phyloP scores from a whole-genome alignment of 2,888 invertebrate genomes.

The Tuta absoluta region DNA sequence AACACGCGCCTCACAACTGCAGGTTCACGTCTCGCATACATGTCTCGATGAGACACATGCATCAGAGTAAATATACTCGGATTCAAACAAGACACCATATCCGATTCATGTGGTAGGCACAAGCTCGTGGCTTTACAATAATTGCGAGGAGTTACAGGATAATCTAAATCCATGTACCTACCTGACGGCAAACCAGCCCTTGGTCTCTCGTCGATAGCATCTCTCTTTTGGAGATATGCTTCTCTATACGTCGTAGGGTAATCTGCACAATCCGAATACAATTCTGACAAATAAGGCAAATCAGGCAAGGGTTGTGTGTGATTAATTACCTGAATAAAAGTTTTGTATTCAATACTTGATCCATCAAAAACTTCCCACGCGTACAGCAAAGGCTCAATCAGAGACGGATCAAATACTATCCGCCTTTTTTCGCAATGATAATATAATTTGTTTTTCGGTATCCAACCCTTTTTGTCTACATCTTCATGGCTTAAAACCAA shows the following conservation, averaged over 20 bases:
- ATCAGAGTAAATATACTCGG: slow-evolving; percentile 62
- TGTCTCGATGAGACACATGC: slow-evolving; percentile 64
- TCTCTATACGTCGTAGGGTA: slow-evolving; percentile 67
- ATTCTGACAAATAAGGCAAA: slow-evolving; percentile 66
- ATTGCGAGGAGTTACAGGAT: slow-evolving; percentile 56
- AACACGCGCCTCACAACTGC: slow-evolving; percentile 67
- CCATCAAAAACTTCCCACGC: slow-evolving; percentile 73
- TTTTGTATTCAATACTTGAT: slow-evolving; percentile 70
- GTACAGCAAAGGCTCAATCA: slow-evolving; percentile 73
- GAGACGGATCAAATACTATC: slow-evolving; percentile 68
- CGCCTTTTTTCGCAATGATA: slow-evolving; percentile 62
- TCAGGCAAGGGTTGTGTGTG: slow-evolving; percentile 63
- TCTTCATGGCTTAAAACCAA: slow-evolving; percentile 60
- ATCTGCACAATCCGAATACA: slow-evolving; percentile 56
- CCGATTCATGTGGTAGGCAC: slow-evolving; percentile 65
- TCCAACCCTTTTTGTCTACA: slow-evolving; percentile 67
- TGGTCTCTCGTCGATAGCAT: slow-evolving; percentile 40
- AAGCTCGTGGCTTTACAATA: slow-evolving; percentile 54
- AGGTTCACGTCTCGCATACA: slow-evolving; percentile 63
- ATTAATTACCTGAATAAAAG: slow-evolving; percentile 74
- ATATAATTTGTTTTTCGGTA: slow-evolving; percentile 69
- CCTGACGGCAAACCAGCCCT: slow-evolving; percentile 70
- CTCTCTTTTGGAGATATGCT: slow-evolving; percentile 61
- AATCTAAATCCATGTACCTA: slow-evolving; percentile 68
- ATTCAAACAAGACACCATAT: slow-evolving; percentile 55